phyloP scores from a whole-genome alignment of 2,797 vertebrate species.

The Leptodactylus fallax region DNA sequence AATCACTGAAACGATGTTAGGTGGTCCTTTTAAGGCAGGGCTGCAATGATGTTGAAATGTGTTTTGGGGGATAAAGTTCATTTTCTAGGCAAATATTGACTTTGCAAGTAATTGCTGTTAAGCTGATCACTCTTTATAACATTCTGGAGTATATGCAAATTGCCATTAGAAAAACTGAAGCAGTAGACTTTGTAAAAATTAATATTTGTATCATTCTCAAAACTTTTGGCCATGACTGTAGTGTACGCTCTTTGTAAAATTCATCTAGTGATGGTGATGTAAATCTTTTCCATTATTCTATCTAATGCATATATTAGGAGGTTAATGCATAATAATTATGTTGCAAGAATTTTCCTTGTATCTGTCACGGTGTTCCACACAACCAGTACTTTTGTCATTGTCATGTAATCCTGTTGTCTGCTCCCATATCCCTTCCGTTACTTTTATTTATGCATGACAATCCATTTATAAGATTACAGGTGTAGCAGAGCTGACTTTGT shows the following conservation, averaged over 20 bases:
- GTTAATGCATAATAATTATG: neutral
- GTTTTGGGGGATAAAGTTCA: no score
- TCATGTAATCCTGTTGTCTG: neutral
- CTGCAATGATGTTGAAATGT: no score
- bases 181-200: no score
- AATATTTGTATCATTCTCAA: no score
- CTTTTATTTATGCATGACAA: slow-evolving; percentile 1
- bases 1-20: no score
- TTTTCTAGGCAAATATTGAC: no score
- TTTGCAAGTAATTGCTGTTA: no score
- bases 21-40: no score
- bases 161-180: no score
- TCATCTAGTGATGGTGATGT: neutral
- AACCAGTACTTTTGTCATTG: neutral
- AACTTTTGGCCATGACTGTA: no score
- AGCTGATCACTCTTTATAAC: no score
- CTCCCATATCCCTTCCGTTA: neutral
- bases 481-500: neutral
- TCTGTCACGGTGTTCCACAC: neutral
- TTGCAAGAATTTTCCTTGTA: neutral
- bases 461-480: neutral
- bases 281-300: neutral
- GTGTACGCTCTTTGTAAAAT: neutral
- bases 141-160: no score
- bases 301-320: neutral